Base-by-base conservation (phyloP, 2,888 invertebrate species). In the Oscheius onirici region DNA sequence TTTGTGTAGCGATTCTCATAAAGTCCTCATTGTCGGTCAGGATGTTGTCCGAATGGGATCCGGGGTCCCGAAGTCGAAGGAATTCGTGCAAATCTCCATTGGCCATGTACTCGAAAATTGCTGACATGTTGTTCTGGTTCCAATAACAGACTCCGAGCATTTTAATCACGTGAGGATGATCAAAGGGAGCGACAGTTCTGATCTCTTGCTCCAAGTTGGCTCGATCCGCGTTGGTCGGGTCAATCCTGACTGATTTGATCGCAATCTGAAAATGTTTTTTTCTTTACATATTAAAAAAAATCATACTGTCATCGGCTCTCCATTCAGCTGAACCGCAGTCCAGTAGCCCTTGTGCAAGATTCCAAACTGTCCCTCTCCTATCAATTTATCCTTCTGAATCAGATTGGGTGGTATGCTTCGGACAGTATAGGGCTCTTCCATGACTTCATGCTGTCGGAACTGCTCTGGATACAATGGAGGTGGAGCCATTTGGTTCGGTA, bases 331-430 rank as follows among this genome's bases (percentile, higher is more conserved):
- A 34, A 74, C 74, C 13, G 71, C 72, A 0, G 72, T 69, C 67
- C 76, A 80, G 43, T 70, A 44, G 17, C 76, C 80, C 22, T 70
- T 46, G 49, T 78, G 76, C 0, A 80, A 71, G 13, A 80, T 71
- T 89, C 97, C 97, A 88, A 96, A 97, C 40, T 95, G 95, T 13
- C 97, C 96, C 90, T 96, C 95, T 24, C 96, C 96, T 40, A 97
- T 90, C 88, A 95, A 94, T 88, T 95, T 94, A 57, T 94, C 90
- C 87, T 95, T 94, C 51, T 82, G 65, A n/a, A 88, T 78, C 57
- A 76, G 70, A 15, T 73, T 71, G 17, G 80, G 72, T 0, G 79
- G 71, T 28, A 86, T 86, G 54, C 77, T 80, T 13, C 79, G 71
- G 3, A 86, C 84, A 17, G 84, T 83, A 58, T 81, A 85, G 2